Percentiles rank a stretch among this genome's conserved stretches.
Conservation (phyloP, 2,797 vertebrate species). For the Octomys mimax region DNA sequence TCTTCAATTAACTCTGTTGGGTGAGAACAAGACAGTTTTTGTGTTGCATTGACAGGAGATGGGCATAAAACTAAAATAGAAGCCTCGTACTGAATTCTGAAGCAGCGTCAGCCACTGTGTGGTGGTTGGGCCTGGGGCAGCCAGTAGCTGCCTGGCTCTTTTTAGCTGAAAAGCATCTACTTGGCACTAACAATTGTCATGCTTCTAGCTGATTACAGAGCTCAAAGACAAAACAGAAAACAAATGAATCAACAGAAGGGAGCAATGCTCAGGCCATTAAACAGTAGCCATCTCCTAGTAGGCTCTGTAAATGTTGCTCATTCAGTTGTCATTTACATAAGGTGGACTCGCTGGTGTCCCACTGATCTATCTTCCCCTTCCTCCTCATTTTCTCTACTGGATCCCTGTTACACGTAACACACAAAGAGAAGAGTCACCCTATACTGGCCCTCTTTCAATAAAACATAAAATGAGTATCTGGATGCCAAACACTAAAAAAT, state of each 20-base stretch:
- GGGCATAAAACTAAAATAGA: background rate
- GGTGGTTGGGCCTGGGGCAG: background rate
- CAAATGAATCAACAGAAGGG: background rate
- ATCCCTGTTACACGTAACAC: background rate
- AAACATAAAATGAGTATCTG: slow-evolving; percentile 17
- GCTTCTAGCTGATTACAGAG: background rate
- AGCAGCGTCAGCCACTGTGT: slow-evolving; percentile 4
- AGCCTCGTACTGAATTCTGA: slow-evolving; percentile 24
- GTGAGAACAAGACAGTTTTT: background rate
- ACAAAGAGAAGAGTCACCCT: background rate
- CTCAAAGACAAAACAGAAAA: slow-evolving; percentile 35
- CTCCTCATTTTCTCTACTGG: slow-evolving; percentile 24
- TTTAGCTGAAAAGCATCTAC: slow-evolving; percentile 12
- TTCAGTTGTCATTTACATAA: background rate
- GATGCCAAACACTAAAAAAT: slow-evolving; percentile 49
- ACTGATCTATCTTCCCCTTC: background rate
- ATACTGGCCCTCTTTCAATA: background rate
- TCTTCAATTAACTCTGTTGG: slow-evolving; percentile 17
- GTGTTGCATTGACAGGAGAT: background rate
- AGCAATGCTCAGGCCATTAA: background rate
- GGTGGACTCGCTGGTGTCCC: background rate
- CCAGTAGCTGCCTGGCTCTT: background rate
- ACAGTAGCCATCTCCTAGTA: background rate
- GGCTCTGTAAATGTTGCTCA: background rate
- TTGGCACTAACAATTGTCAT: background rate